Percentiles rank a stretch among this genome's conserved stretches.
phyloP scores from a whole-genome alignment of 2,888 invertebrate species.

The Celastrina argiolus region DNA sequence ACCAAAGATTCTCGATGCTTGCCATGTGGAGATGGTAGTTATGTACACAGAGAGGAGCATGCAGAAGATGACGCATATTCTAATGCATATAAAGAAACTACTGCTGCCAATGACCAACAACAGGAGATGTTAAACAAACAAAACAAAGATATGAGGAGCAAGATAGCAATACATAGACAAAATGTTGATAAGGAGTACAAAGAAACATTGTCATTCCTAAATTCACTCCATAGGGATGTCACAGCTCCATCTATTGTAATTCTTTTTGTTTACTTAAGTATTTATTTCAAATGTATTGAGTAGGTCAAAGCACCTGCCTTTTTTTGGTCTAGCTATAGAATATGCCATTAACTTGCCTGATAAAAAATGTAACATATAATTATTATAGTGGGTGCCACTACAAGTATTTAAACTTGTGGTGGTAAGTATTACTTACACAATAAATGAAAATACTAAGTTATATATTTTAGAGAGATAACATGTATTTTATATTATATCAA shows the following conservation, averaged over 20 bases:
- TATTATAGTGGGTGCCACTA: no score
- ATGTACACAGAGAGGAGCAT: slow-evolving; percentile 51
- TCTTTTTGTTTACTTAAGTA: slow-evolving; percentile 30
- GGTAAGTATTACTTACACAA: no score
- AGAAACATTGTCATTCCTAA: slow-evolving; percentile 64
- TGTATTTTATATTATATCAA: no score
- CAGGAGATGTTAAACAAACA: slow-evolving; percentile 45
- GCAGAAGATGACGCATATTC: slow-evolving; percentile 61
- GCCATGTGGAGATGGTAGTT: slow-evolving; percentile 41
- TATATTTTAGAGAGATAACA: no score
- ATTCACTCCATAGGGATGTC: slow-evolving; percentile 56
- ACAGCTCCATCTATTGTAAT: slow-evolving; percentile 52
- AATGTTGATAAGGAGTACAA: slow-evolving; percentile 74
- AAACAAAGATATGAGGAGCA: slow-evolving; percentile 51
- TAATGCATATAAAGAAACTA: slow-evolving; percentile 53
- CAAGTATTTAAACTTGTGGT: no score
- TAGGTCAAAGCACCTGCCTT: no score
- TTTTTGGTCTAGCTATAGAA: no score
- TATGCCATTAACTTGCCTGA: no score
- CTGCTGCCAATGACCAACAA: slow-evolving; percentile 33
- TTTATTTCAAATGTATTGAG: background rate
- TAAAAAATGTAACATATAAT: no score
- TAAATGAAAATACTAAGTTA: no score
- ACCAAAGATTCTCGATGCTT: slow-evolving; percentile 53
- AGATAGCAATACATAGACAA: slow-evolving; percentile 80